These are phyloP conservation scores for Oryzias dopingdopingensis DNA, from an alignment of 2,797 vertebrate genomes.

Conservation along the genomic window DNA sequence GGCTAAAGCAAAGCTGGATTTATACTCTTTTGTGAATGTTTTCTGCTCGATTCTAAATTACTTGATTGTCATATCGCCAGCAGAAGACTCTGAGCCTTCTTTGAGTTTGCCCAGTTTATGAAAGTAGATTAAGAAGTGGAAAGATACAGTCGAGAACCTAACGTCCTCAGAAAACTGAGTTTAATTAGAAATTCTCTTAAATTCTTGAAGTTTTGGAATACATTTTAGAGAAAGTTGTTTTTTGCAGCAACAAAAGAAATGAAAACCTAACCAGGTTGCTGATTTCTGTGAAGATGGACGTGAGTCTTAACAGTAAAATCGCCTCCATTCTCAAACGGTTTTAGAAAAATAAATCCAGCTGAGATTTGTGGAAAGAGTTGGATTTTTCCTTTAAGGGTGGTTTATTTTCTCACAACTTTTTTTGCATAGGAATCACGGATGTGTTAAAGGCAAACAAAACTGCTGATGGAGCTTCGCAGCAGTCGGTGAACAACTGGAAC, in stretches of 20 bases:
- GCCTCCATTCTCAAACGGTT: background rate
- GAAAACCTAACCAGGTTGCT: background rate
- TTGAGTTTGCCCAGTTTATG: no score
- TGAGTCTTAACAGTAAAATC: background rate
- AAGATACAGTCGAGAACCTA: background rate
- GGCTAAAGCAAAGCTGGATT: constrained; percentile 41
- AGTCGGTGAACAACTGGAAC: constrained; percentile 36
- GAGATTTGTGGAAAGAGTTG: constrained; percentile 12
- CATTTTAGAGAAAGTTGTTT: background rate
- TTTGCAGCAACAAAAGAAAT: background rate
- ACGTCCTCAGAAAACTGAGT: background rate
- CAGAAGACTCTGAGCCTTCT: constrained; percentile 5
- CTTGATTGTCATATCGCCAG: constrained; percentile 66
- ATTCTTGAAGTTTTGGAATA: background rate
- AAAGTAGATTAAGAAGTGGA: background rate
- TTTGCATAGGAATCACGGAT: constrained; percentile 82
- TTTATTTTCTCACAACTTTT: constrained; percentile 28
- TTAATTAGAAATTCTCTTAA: background rate
- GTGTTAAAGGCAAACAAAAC: constrained; percentile 58
- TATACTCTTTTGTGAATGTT: constrained; percentile 16
- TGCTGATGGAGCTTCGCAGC: constrained; percentile 31
- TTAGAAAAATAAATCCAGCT: constrained; percentile 48
- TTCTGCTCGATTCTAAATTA: constrained; percentile 13
- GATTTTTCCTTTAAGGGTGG: constrained; percentile 56
- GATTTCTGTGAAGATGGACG: background rate